A percentile compares a stretch with the other conserved stretches of the same genome.
phyloP scores from a whole-genome alignment of 2,113 vertebrate species.

The Argyrosomus japonicus region DNA sequence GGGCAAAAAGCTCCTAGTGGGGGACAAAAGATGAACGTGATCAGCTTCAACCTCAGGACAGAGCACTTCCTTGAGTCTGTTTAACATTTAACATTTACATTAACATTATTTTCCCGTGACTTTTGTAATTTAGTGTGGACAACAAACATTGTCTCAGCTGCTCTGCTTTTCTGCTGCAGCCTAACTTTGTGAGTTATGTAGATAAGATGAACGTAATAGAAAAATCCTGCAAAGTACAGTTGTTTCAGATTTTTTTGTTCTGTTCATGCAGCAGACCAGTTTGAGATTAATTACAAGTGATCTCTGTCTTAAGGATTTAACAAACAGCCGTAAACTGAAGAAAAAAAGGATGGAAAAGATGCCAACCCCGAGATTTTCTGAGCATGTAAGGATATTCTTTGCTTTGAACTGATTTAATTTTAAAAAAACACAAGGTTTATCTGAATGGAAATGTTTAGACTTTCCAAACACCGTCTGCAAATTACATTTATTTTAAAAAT shows the following conservation, averaged over 20 bases:
- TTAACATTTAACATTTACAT: too few relatives aligned
- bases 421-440: not conserved
- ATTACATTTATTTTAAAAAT: not conserved
- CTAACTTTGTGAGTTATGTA: slow-evolving; percentile 1
- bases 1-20: too few relatives aligned
- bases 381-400: not conserved
- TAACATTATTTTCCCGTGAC: too few relatives aligned
- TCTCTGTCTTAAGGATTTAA: not conserved
- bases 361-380: not conserved
- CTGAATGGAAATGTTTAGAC: not conserved
- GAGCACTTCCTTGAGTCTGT: too few relatives aligned
- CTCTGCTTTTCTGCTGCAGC: not conserved
- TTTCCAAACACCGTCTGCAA: not conserved
- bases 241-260: not conserved
- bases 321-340: not conserved
- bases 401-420: not conserved
- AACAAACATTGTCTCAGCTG: not conserved
- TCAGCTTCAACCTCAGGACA: too few relatives aligned
- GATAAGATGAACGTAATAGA: slow-evolving; percentile 9
- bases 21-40: too few relatives aligned
- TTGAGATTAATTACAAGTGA: slow-evolving; percentile 12
- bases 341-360: slow-evolving; percentile 6
- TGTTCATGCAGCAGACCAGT: not conserved
- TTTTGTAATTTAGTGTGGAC: not conserved
- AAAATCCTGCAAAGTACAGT: not conserved